Evolutionary conservation across 2,888 invertebrate genomes (phyloP), one percentile per base, ranked within the genome.

Genomic region (Lepidocyrtinus sp.): DNA sequence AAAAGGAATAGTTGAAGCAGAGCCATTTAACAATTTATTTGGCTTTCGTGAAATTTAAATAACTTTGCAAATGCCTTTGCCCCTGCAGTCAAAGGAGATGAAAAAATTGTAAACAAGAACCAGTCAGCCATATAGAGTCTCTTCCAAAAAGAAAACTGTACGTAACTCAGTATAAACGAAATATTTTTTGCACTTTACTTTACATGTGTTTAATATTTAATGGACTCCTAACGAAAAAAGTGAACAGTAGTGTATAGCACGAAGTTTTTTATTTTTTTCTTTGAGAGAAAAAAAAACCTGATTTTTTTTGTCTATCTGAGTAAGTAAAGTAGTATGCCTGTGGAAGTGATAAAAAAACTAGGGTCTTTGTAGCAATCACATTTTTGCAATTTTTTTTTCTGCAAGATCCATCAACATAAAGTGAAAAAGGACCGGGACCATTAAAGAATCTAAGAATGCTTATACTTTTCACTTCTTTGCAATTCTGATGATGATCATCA

Each of bases 51-150:
- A 36, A 36, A 36, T 36, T 9, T 36, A 12, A 36, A 5, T 36
- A 36, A 36, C 36, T 36, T 22, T 62, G 59, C 61, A 70, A 70
- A 61, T 55, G 50, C 7, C 15, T 59, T 61, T 15, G 22, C 70
- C 26, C 70, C 59, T 62, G 45, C 62, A 62, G 62, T 24, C 55
- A 71, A 19, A 62, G 17, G 24, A 59, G 45, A n/a, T 36, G 62
- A 61, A 71, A 71, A 36, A 36, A 9, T 12, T 36, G 36, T 36
- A 12, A 5, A 36, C 5, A 36, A 12, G 12, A 71, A 71, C 71
- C 71, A 71, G 71, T 62, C 45, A 27, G 62, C 45, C 36, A 21
- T 36, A 36, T 36, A 36, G 36, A 5, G 36, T 36, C 36, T 36
- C 36, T 36, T 12, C 12, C 36, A 36, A 36, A 5, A 12, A 12